Evolutionary conservation across 1,140 invertebrate species (phyloP), one percentile per base, ranked within the genome.

Genomic region (Macrostomum lignano): DNA sequence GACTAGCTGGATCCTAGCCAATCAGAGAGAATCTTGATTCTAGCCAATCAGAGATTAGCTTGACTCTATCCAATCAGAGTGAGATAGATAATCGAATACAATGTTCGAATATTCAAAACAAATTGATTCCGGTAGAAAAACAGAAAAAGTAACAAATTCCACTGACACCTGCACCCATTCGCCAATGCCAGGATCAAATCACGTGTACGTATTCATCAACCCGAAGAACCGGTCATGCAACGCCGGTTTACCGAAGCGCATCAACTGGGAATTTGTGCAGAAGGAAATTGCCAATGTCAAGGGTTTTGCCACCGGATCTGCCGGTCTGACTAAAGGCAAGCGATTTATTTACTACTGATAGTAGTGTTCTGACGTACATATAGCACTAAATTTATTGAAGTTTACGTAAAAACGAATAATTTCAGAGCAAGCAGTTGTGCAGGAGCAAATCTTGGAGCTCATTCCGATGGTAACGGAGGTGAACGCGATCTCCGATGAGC

Each of bases 251-350:
- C 50, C 53, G 7, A 36, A 40, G 17, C 42, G 47, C 17, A 50
- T 59, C 9, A 50, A 44, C 0, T 59, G 51, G 47, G 55, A 59
- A 24, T 54, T 46, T 46, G 56, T 54, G 22, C 56, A 59, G 43
- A 59, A 55, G 35, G 56, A 59, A 44, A 55, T 59, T 33, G 56
- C 55, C 25, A 44, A 55, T 33, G 55, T 52, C 13, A 55, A 55
- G 36, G 56, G 56, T 15, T 58, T 52, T 41, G 42, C 47, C n/a
- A 51, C 47, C 32, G 42, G 43, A 21, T 40, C 40, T 9, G 40
- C 39, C 34, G 49, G 45, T 13, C 35, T 55, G 20, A 40, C 41
- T 14, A 56, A 54, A 51, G 55, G 55, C 55, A 38, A 9, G 13
- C 6, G n/a, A 15, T 14, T 17, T 14, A 13, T 31, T 9, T 9